Conservation (phyloP, 2,888 invertebrate species). For the Alloscopus bannaensis region DNA sequence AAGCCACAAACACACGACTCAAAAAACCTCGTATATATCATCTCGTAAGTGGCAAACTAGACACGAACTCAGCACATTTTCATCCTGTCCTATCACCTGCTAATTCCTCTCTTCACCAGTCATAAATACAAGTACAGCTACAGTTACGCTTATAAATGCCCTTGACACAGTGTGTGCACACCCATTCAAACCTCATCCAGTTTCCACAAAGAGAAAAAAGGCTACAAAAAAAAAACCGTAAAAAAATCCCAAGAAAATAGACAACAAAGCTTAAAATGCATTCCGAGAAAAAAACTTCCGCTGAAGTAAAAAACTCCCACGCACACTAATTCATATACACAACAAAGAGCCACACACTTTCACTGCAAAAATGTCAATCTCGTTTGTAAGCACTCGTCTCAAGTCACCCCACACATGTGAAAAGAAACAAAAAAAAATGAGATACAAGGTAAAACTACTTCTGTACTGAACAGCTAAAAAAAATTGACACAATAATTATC, state of each 20-base stretch:
- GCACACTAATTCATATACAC: not conserved
- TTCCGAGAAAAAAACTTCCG: too few relatives aligned
- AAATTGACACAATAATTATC: slow-evolving; percentile 33
- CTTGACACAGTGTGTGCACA: too few relatives aligned
- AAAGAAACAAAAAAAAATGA: not conserved
- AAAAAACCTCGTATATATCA: too few relatives aligned
- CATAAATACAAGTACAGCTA: not conserved
- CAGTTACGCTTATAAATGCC: not conserved
- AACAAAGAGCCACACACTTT: too few relatives aligned
- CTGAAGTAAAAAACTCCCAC: too few relatives aligned
- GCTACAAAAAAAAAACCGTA: too few relatives aligned
- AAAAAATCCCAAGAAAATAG: too few relatives aligned
- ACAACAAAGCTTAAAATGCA: too few relatives aligned
- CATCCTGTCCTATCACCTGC: not conserved
- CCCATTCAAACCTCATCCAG: too few relatives aligned
- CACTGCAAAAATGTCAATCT: not conserved
- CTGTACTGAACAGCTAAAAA: not conserved
- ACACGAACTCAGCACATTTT: not conserved
- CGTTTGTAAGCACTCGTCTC: not conserved
- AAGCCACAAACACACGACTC: not conserved
- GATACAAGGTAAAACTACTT: not conserved
- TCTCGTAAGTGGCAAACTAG: not conserved
- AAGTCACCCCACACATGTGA: not conserved
- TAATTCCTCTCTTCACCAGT: not conserved
- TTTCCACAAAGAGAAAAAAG: too few relatives aligned